Conservation (phyloP, 2,888 invertebrate genomes). For the Tachystola acroxantha region DNA sequence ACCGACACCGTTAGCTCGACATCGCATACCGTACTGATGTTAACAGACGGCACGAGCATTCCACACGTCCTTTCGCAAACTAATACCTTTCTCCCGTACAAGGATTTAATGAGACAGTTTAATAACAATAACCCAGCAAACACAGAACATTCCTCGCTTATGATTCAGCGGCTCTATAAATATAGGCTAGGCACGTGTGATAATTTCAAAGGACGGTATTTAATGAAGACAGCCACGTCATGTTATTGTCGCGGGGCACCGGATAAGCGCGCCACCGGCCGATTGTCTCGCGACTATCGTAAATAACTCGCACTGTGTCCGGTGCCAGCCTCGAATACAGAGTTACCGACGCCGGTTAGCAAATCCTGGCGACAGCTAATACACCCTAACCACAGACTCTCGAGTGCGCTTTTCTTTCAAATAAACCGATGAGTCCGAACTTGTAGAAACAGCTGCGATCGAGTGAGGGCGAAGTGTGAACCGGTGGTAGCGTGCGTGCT, state of each 20-base stretch:
- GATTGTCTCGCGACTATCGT: constrained; percentile 73
- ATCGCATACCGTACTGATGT: constrained; percentile 1
- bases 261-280: constrained; percentile 69
- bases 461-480: constrained; percentile 33
- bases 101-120: constrained; percentile 3
- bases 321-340: constrained; percentile 66
- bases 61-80: not conserved
- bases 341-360: constrained; percentile 52
- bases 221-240: constrained; percentile 73
- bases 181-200: constrained; percentile 60
- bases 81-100: constrained; percentile 1
- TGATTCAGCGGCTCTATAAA: constrained; percentile 62
- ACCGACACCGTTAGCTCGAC: constrained; percentile 34
- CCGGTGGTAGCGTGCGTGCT: constrained; percentile 32
- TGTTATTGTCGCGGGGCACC: constrained; percentile 71
- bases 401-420: constrained; percentile 13
- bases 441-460: constrained; percentile 2
- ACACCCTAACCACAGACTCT: constrained; percentile 20
- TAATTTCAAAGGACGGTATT: constrained; percentile 65
- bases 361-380: constrained; percentile 37
- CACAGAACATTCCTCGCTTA: constrained; percentile 30
- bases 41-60: constrained; percentile 5
- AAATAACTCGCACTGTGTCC: constrained; percentile 72
- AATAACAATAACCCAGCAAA: constrained; percentile 12
- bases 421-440: not conserved